These are phyloP conservation scores for Volucella inflata DNA, from an alignment of 2,888 invertebrate genomes.

Conservation along the genomic window DNA sequence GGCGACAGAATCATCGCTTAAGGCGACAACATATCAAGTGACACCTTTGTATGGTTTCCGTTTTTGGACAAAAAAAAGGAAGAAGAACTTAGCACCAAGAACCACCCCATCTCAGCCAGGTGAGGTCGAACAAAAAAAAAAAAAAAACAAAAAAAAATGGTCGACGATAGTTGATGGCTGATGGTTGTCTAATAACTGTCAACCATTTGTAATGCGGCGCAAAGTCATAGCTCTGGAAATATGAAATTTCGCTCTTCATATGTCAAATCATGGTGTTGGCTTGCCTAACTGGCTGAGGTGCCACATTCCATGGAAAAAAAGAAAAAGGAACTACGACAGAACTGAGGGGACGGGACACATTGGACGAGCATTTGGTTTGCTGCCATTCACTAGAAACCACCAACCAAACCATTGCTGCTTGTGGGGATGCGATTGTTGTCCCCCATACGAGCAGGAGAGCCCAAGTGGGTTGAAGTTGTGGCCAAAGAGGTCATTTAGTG, in stretches of 20 bases:
- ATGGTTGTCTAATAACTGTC: constrained; percentile 74
- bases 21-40: constrained; percentile 65
- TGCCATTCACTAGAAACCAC: constrained; percentile 17
- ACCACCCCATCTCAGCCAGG: constrained; percentile 48
- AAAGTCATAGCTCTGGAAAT: constrained; percentile 49
- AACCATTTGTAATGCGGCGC: constrained; percentile 74
- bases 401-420: constrained; percentile 5
- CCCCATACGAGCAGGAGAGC: too few relatives aligned
- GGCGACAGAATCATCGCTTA: too few relatives aligned
- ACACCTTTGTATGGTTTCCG: constrained; percentile 75
- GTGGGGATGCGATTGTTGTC: constrained; percentile 49
- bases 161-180: constrained; percentile 56
- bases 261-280: constrained; percentile 59
- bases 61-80: constrained; percentile 57
- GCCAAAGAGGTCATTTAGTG: constrained; percentile 27
- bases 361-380: constrained; percentile 72
- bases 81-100: background rate
- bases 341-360: constrained; percentile 57
- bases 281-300: constrained; percentile 2
- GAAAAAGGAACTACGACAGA: constrained; percentile 59
- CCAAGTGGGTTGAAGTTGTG: background rate
- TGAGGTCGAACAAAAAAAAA: background rate
- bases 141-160: constrained; percentile 60
- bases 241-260: constrained; percentile 69
- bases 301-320: constrained; percentile 30